These are phyloP conservation scores for Drosophila neotestacea DNA, from an alignment of 2,888 invertebrate species.

Conservation along the genomic window DNA sequence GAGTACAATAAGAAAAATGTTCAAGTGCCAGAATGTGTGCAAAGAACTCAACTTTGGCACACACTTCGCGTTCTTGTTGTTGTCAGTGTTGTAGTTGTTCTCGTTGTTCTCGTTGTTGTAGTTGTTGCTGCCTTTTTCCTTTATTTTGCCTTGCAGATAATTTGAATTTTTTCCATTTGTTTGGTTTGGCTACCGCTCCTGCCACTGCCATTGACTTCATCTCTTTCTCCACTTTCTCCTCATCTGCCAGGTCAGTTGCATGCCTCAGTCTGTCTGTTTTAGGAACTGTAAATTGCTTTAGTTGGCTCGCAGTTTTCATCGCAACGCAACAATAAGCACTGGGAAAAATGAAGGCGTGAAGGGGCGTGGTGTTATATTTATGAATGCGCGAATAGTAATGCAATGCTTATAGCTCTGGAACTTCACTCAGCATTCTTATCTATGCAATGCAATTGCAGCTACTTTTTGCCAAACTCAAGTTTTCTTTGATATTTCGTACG, in stretches of 20 bases:
- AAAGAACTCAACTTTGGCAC: conserved; percentile 79
- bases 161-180: conserved; percentile 78
- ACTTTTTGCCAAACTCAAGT: conserved; percentile 24
- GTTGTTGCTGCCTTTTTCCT: conserved; percentile 33
- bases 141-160: conserved; percentile 67
- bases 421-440: conserved; percentile 45
- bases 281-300: conserved; percentile 79
- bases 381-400: conserved; percentile 57
- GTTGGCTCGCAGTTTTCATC: conserved; percentile 66
- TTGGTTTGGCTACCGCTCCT: conserved; percentile 62
- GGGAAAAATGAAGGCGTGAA: neutral
- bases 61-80: conserved; percentile 49
- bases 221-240: conserved; percentile 4
- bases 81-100: too few relatives aligned
- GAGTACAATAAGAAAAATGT: conserved; percentile 75
- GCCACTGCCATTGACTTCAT: neutral
- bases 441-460: conserved; percentile 46
- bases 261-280: conserved; percentile 63
- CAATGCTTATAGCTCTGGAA: conserved; percentile 39
- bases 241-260: conserved; percentile 71
- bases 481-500: conserved; percentile 27
- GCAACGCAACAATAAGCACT: conserved; percentile 54
- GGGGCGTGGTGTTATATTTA: conserved; percentile 36
- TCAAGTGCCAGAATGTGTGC: conserved; percentile 79
- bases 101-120: conserved; percentile 2